These are phyloP conservation scores for Microcebus tavaratra DNA, from an alignment of 2,113 vertebrate genomes.

Conservation along the genomic window DNA sequence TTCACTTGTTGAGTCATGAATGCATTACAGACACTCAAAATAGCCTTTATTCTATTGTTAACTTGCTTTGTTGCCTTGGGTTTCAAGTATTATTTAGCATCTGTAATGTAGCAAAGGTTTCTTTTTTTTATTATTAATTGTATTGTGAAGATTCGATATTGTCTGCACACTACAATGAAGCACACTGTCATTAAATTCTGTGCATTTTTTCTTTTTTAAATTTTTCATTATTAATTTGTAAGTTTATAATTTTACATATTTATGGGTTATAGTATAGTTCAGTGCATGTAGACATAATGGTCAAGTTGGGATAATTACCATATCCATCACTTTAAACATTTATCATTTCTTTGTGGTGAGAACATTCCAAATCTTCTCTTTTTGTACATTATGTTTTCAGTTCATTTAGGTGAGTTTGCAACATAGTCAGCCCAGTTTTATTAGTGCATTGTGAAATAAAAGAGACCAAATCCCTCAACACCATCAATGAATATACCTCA, in stretches of 20 bases:
- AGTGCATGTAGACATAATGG: neutral
- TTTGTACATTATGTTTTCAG: neutral
- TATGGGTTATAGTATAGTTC: neutral
- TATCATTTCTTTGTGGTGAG: neutral
- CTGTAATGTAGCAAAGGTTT: conserved; percentile 20
- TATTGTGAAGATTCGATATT: neutral
- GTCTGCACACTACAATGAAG: neutral
- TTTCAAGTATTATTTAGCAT: conserved; percentile 35
- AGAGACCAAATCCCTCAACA: neutral
- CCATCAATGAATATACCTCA: neutral
- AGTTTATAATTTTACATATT: neutral
- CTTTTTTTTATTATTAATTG: neutral
- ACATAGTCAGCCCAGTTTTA: neutral
- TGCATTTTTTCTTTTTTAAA: neutral
- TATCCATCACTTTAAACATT: neutral
- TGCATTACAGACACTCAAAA: neutral
- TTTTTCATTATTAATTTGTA: neutral
- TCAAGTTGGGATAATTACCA: neutral
- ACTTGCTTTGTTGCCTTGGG: neutral
- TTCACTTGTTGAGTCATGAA: neutral
- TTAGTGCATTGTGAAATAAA: neutral
- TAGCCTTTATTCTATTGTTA: conserved; percentile 3
- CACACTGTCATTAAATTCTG: neutral
- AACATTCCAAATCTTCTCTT: neutral
- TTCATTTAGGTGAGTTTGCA: neutral